Evolutionary conservation across 2,113 vertebrate genomes (phyloP).

Genomic region (Tenrec ecaudatus): DNA sequence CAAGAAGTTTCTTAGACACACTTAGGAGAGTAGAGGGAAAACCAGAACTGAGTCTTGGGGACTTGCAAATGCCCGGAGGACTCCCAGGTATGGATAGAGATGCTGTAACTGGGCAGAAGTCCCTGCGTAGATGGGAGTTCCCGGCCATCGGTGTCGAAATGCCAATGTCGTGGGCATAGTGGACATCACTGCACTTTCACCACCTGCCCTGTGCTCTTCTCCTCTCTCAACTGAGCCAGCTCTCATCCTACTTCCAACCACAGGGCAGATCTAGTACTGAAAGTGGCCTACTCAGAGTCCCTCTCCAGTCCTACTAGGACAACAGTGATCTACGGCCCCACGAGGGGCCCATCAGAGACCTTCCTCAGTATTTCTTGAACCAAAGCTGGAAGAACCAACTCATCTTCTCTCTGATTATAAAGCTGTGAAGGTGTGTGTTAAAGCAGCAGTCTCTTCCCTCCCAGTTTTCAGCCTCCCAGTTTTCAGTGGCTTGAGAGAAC

Average conservation of each 20-base stretch:
- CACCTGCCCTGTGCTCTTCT: background rate
- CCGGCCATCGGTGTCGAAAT: background rate
- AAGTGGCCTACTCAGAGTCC: background rate
- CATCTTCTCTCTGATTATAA: background rate
- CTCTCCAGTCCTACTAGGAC: background rate
- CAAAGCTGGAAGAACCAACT: background rate
- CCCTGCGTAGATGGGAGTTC: background rate
- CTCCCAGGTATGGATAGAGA: background rate
- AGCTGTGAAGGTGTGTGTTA: background rate
- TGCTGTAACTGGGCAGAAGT: background rate
- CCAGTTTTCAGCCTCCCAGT: background rate
- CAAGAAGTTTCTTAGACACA: background rate
- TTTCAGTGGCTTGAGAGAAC: background rate
- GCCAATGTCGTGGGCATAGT: background rate
- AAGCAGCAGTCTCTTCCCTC: rapidly evolving
- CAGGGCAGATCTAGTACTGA: background rate
- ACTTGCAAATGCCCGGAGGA: background rate
- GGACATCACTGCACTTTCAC: background rate
- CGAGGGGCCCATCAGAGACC: background rate
- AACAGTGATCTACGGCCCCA: background rate
- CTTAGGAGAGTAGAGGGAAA: background rate
- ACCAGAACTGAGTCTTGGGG: background rate
- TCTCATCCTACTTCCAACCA: background rate
- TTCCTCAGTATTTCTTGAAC: background rate
- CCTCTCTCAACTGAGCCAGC: background rate